These are phyloP conservation scores for Drosophila peninsularis DNA, from an alignment of 2,888 invertebrate species.

Conservation along the genomic window DNA sequence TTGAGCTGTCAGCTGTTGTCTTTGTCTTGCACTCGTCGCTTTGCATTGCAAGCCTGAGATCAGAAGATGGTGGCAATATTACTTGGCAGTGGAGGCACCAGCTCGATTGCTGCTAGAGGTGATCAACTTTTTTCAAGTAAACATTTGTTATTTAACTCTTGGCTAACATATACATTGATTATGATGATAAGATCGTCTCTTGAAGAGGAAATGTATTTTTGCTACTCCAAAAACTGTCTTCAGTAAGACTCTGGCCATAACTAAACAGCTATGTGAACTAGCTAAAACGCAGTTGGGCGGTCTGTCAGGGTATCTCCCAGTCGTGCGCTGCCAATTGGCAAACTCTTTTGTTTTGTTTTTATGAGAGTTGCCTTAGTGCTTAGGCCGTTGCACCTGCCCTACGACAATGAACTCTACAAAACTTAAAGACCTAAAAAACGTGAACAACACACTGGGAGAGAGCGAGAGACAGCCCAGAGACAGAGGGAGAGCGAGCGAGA, in stretches of 20 bases:
- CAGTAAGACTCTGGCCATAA: background rate
- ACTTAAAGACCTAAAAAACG: conserved; percentile 51
- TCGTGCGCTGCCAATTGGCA: background rate
- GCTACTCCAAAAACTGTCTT: background rate
- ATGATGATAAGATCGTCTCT: background rate
- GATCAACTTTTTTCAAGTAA: too few relatives aligned
- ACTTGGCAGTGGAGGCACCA: too few relatives aligned
- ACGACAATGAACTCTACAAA: conserved; percentile 63
- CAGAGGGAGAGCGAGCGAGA: conserved; percentile 9
- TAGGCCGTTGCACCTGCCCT: conserved; percentile 73
- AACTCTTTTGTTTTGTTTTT: conserved; percentile 10
- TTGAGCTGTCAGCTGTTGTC: background rate
- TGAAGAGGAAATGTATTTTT: too few relatives aligned
- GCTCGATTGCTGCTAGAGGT: too few relatives aligned
- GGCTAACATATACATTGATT: background rate
- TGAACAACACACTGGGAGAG: conserved; percentile 19
- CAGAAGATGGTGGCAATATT: background rate
- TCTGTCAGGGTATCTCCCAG: background rate
- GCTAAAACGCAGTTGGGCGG: background rate
- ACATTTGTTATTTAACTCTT: background rate
- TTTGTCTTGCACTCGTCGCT: background rate
- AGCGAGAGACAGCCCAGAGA: conserved; percentile 14
- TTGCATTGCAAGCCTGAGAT: background rate
- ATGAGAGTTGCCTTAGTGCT: conserved; percentile 38
- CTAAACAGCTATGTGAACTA: background rate